These are phyloP conservation scores for Otis tarda DNA, from an alignment of 2,113 vertebrate genomes.

Conservation along the genomic window DNA sequence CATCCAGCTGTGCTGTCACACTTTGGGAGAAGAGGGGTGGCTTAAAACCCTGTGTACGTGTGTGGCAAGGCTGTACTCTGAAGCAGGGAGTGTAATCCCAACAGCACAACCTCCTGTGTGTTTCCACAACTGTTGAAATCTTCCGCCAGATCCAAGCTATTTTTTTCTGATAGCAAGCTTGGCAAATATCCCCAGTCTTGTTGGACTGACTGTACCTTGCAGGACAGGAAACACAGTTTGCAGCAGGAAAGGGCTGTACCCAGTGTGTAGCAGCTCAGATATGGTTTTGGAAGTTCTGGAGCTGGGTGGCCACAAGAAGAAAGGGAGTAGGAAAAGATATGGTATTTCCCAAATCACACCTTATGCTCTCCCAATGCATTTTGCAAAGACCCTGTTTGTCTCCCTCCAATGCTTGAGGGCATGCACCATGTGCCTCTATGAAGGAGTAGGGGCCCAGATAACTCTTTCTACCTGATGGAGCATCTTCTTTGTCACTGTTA, in stretches of 20 bases:
- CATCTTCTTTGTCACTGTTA: neutral
- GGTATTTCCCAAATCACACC: neutral
- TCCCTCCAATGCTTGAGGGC: neutral
- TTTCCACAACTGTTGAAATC: neutral
- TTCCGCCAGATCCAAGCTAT: neutral
- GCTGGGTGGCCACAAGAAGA: neutral
- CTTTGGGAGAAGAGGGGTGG: neutral
- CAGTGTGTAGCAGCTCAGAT: neutral
- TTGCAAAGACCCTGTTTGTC: neutral
- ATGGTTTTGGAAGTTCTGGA: neutral
- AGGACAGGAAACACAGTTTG: slow-evolving; percentile 23
- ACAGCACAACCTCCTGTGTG: neutral
- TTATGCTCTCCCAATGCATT: neutral
- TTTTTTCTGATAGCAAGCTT: slow-evolving; percentile 6
- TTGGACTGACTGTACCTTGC: neutral
- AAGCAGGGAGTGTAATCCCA: neutral
- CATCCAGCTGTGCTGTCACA: neutral
- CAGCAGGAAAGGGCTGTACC: slow-evolving; percentile 44
- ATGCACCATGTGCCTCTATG: neutral
- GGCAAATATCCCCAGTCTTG: neutral
- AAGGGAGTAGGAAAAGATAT: neutral
- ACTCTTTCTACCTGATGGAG: neutral
- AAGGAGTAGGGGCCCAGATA: neutral
- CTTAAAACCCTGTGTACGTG: neutral
- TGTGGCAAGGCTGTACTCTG: neutral